Conservation (phyloP, 2,888 invertebrate genomes). For the Lapara coniferarum region DNA sequence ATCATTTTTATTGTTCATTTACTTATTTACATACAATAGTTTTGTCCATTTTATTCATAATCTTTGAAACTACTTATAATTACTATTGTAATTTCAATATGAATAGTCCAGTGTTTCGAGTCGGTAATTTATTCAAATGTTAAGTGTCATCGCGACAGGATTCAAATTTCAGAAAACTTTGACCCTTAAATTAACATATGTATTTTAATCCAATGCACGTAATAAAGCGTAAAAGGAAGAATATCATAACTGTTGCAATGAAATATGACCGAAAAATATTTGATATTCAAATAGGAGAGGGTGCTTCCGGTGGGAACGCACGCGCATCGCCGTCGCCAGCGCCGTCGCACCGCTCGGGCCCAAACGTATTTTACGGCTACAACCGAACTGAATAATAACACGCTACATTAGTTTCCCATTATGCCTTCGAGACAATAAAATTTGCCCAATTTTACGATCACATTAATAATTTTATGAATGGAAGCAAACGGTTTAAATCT, state of each 20-base stretch:
- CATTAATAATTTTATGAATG: constrained; percentile 84
- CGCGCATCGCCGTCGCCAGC: constrained; percentile 44
- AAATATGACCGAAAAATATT: constrained; percentile 78
- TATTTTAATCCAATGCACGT: constrained; percentile 69
- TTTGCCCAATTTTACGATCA: constrained; percentile 83
- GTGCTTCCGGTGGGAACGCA: constrained; percentile 77
- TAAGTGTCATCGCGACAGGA: constrained; percentile 42
- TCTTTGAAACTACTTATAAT: constrained; percentile 41
- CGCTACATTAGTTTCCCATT: constrained; percentile 84
- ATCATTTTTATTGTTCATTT: constrained; percentile 38
- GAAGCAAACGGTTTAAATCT: constrained; percentile 78
- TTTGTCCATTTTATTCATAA: constrained; percentile 48
- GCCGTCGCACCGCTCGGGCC: constrained; percentile 58
- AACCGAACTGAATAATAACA: constrained; percentile 83
- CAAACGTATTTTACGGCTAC: constrained; percentile 81
- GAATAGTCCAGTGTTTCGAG: constrained; percentile 30
- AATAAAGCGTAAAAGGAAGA: constrained; percentile 70
- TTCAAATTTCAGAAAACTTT: constrained; percentile 56
- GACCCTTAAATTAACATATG: constrained; percentile 64
- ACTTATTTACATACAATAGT: constrained; percentile 59
- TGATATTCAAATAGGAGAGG: constrained; percentile 79
- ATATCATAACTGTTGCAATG: constrained; percentile 81
- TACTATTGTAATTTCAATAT: constrained; percentile 39
- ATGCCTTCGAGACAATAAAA: constrained; percentile 83
- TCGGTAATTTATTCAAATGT: constrained; percentile 47